These are phyloP conservation scores for Pollenia labialis DNA, from an alignment of 2,888 invertebrate species.

Conservation along the genomic window DNA sequence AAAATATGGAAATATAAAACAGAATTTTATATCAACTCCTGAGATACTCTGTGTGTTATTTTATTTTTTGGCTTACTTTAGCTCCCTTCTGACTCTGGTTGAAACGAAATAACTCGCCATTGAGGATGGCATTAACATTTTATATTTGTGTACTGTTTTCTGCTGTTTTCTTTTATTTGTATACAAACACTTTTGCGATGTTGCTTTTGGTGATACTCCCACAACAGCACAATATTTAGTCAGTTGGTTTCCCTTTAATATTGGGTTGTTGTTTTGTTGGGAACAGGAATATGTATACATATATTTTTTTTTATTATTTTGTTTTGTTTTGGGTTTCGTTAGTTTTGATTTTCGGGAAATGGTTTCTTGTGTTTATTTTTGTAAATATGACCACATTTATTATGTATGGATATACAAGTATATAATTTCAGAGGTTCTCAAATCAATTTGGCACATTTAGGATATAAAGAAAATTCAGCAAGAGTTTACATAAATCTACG, in stretches of 20 bases:
- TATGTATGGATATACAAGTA: too few species aligned
- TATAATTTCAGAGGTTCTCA: too few species aligned
- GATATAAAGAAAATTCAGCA: too few species aligned
- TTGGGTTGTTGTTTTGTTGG: background rate
- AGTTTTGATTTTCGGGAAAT: too few species aligned
- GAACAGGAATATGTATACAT: background rate
- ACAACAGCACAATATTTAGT: background rate
- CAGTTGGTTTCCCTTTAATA: background rate
- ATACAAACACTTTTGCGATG: background rate
- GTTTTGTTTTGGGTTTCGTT: too few species aligned
- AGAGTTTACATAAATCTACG: too few species aligned
- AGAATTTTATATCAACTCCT: background rate
- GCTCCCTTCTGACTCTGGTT: background rate
- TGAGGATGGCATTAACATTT: background rate
- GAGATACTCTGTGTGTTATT: background rate
- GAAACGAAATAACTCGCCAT: background rate
- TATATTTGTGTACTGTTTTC: background rate
- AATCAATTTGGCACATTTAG: too few species aligned
- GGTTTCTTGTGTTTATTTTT: too few species aligned
- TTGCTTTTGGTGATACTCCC: background rate
- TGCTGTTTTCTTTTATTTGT: background rate
- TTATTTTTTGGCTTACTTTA: background rate
- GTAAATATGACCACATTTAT: too few species aligned
- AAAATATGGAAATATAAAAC: conserved; percentile 1
- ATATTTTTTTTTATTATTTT: background rate